Evolutionary conservation across 2,113 vertebrate species (phyloP), one percentile per base, ranked within the genome.

Genomic region (Galeopterus variegatus): DNA sequence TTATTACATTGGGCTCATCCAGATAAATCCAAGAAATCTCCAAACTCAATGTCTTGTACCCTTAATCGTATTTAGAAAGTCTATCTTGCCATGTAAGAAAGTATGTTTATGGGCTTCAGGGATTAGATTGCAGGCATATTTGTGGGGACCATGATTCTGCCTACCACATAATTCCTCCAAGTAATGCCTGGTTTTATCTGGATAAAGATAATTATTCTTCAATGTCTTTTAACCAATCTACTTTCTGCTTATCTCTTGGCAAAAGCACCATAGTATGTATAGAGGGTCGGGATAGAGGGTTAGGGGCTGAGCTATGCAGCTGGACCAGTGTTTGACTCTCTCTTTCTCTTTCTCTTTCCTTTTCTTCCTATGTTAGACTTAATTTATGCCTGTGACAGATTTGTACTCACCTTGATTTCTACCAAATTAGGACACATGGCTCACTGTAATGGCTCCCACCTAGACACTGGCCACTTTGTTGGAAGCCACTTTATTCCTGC

Each of bases 251-350:
- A 15, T 89, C 5, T 70, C 10, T 69, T 45, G 19, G 26, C 12
- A 48, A 56, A 77, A 60, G 23, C 21, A 69, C 6, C 0, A 5
- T 23, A 23, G 5, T 64, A 8, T 79, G 15, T 62, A 8, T 76
- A 17, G 6, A 70, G 18, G 6, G 9, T 26, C 2, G 26, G 1
- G 28, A 31, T 36, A 58, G 26, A 1, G 17, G 4, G 8, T 45
- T 9, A 8, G 10, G 3, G 62, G 50, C 31, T 62, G 23, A 65
- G 23, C 3, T 41, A 24, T 76, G 19, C 24, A 45, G 23, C 36
- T 45, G 2, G 0, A 50, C 5, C 56, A 41, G 36, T 3, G 24
- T 52, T 0, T 8, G 1, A 1, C 18, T 36, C 19, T 50, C 12
- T 76, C 5, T 69, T 1, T 60, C 10, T 36, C 12, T 54, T 6